Conservation (phyloP, 1,140 invertebrate species). For the Micrasema minimum region DNA sequence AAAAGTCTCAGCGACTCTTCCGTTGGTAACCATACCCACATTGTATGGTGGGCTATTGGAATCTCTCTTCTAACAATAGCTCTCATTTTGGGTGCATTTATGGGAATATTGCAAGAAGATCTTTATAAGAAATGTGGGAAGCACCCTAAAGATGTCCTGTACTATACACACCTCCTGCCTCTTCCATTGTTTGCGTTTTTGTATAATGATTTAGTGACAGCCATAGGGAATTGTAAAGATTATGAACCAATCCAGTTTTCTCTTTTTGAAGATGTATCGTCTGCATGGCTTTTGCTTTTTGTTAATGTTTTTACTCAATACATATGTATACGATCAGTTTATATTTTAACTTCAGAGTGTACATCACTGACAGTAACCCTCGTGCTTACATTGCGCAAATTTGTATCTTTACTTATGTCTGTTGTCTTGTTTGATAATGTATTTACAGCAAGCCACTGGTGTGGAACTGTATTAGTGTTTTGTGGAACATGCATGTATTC, state of each 20-base stretch:
- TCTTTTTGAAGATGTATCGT: constrained; percentile 23
- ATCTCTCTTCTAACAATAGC: constrained; percentile 38
- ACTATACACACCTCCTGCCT: constrained; percentile 47
- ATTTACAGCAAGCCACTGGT: constrained; percentile 45
- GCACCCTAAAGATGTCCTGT: constrained; percentile 47
- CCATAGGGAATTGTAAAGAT: constrained; percentile 22
- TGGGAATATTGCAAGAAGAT: constrained; percentile 49
- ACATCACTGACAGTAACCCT: constrained; percentile 48
- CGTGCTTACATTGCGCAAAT: constrained; percentile 48
- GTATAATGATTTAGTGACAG: constrained; percentile 39
- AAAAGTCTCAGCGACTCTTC: constrained; percentile 25
- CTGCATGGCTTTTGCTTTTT: constrained; percentile 44
- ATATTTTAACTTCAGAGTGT: constrained; percentile 47
- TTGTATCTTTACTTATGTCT: constrained; percentile 47
- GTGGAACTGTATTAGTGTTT: constrained; percentile 47
- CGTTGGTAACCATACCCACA: constrained; percentile 1
- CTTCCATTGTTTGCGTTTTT: constrained; percentile 48
- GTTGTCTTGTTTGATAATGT: constrained; percentile 49
- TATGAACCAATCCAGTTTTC: constrained; percentile 33
- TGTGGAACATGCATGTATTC: constrained; percentile 44
- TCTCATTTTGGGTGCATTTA: constrained; percentile 43
- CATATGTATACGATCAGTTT: constrained; percentile 47
- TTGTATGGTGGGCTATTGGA: constrained; percentile 43
- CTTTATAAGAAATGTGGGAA: constrained; percentile 46
- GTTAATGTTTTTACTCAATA: constrained; percentile 48